Percentiles rank a stretch among this genome's conserved stretches.
Conservation (phyloP, 2,113 vertebrate genomes). For the Diadophis punctatus region DNA sequence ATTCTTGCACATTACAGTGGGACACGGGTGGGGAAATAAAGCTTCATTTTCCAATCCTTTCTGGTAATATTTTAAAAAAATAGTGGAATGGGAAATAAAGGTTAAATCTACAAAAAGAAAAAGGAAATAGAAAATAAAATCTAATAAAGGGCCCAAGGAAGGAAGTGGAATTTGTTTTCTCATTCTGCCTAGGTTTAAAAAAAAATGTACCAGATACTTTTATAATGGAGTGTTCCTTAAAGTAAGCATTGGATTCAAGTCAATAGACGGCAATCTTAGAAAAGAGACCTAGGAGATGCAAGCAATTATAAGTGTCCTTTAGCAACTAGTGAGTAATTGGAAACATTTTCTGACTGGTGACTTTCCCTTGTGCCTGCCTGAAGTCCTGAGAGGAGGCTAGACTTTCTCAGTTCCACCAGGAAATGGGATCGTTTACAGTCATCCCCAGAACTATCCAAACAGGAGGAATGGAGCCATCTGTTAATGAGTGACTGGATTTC, state of each 20-base stretch:
- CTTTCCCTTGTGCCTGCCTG: rapidly evolving
- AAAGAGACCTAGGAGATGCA: rapidly evolving
- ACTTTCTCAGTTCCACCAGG: background rate
- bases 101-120: background rate
- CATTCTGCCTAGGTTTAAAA: background rate
- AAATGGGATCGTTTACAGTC: background rate
- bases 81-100: background rate
- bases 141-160: background rate
- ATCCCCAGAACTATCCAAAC: background rate
- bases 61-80: background rate
- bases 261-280: background rate
- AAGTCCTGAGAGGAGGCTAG: background rate
- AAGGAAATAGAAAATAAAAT: background rate
- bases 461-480: background rate
- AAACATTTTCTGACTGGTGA: conserved; percentile 9
- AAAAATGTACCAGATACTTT: background rate
- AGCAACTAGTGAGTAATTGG: background rate
- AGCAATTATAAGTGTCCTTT: background rate
- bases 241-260: background rate
- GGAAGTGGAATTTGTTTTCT: background rate
- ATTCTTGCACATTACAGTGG: background rate
- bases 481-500: background rate
- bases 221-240: background rate
- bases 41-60: background rate
- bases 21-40: background rate